phyloP scores from a whole-genome alignment of 2,797 vertebrate genomes.

The Parotocinclus haroldoi region DNA sequence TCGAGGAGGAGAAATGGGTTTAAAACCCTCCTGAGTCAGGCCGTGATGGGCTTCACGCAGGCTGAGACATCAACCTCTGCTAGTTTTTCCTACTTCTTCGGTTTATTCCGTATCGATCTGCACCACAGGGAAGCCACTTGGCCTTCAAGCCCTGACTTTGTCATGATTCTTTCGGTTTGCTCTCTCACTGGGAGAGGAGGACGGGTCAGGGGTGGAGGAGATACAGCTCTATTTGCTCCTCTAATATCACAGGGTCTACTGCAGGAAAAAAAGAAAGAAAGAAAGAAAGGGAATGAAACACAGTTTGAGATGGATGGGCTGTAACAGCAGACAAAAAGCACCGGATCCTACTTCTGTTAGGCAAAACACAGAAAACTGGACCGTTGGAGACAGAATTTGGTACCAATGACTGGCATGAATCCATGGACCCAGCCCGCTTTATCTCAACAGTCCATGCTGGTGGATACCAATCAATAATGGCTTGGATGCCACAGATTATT shows the following conservation, averaged over 20 bases:
- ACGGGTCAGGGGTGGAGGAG: slow-evolving; percentile 9
- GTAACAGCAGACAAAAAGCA: no score
- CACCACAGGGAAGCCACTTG: slow-evolving; percentile 11
- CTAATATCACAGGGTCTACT: no score
- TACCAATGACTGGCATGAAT: no score
- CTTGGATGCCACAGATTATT: no score
- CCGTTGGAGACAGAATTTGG: no score
- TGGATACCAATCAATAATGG: no score
- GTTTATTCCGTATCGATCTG: slow-evolving; percentile 30
- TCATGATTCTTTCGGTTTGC: slow-evolving; percentile 55
- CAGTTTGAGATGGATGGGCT: no score
- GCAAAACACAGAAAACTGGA: neutral
- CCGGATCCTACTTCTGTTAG: neutral
- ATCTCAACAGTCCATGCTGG: no score
- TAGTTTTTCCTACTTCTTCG: neutral
- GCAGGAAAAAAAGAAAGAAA: no score
- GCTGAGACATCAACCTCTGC: slow-evolving; percentile 2
- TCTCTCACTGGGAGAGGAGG: slow-evolving; percentile 14
- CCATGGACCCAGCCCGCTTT: no score
- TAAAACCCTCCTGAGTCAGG: neutral
- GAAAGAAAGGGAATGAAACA: neutral
- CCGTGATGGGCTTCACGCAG: neutral
- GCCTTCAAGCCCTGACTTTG: slow-evolving; percentile 57
- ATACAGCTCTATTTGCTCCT: slow-evolving; percentile 6
- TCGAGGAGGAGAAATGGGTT: no score